These are phyloP conservation scores for Deilephila porcellus DNA, from an alignment of 2,888 invertebrate species.

Conservation along the genomic window DNA sequence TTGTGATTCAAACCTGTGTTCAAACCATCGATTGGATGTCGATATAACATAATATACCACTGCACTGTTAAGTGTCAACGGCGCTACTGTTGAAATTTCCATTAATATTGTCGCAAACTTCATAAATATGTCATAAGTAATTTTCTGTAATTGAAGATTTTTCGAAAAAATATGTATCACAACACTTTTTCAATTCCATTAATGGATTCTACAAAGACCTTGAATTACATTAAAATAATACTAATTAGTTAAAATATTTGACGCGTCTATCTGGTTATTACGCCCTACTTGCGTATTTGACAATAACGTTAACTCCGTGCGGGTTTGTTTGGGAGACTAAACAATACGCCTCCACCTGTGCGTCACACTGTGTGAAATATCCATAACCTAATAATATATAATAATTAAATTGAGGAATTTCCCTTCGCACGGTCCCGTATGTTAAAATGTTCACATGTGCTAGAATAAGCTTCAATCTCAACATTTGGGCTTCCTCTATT, in stretches of 20 bases:
- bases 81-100: background rate
- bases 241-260: too few relatives aligned
- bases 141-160: too few relatives aligned
- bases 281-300: background rate
- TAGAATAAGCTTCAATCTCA: background rate
- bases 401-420: background rate
- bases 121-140: too few relatives aligned
- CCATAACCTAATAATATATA: background rate
- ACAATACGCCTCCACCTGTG: background rate
- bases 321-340: background rate
- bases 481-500: too few relatives aligned
- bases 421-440: background rate
- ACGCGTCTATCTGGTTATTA: background rate
- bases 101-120: background rate
- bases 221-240: too few relatives aligned
- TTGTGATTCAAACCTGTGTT: background rate
- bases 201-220: too few relatives aligned
- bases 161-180: too few relatives aligned
- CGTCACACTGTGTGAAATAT: background rate
- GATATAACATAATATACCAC: background rate
- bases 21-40: background rate
- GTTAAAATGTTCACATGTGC: background rate
- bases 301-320: background rate
- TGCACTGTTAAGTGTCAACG: background rate
- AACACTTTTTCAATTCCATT: too few relatives aligned